Base-by-base conservation (phyloP, 2,888 invertebrate species). In the Diplazon laetatorius region DNA sequence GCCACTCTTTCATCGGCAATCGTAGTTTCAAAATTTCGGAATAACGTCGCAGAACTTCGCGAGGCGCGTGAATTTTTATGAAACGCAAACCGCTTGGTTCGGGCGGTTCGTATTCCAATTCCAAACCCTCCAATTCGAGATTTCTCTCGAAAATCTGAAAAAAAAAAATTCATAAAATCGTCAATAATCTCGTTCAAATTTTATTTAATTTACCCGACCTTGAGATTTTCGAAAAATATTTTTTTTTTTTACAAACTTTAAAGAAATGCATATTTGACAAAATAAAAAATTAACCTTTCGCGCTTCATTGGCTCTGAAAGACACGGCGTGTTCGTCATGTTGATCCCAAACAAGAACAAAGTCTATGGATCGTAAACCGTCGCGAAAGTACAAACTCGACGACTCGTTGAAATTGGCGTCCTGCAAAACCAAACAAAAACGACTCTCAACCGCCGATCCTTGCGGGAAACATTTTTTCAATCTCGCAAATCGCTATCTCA, bases 1-100 rank as follows among this genome's bases (percentile, higher is more conserved):
- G 93, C 89, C 96, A 94, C 93, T 95, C 95, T 93, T 95, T 97
- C 97, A 98, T 98, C 2, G 98, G 98, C 96, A 98, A 95, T 88
- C 97, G 93, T 22, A 98, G 92, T 90, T 98, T 98, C 84, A 98
- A 93, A 86, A 98, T 96, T 92, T 98, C 98, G 78, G 97, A 95
- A 91, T 98, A 98, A 85, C 97, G 93, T 83, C 95, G 93, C 63
- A 98, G 91, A 5, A 98, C 97, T 87, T 95, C 94, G 83, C 94
- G 91, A 0, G 98, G 97, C 0, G 97, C 96, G 91, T 98, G 97
- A 76, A 98, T 94, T 94, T 98, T 98, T 80, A 97, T 93, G 91
- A 97, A 97, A 91, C 95, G 93, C 69, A 97, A 92, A 74, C 95
- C 95, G 82, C 95, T 92, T 35, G 91, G 93, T 77, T 94, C 94